Conservation (phyloP, 2,113 vertebrate species). For the Rissa tridactyla region DNA sequence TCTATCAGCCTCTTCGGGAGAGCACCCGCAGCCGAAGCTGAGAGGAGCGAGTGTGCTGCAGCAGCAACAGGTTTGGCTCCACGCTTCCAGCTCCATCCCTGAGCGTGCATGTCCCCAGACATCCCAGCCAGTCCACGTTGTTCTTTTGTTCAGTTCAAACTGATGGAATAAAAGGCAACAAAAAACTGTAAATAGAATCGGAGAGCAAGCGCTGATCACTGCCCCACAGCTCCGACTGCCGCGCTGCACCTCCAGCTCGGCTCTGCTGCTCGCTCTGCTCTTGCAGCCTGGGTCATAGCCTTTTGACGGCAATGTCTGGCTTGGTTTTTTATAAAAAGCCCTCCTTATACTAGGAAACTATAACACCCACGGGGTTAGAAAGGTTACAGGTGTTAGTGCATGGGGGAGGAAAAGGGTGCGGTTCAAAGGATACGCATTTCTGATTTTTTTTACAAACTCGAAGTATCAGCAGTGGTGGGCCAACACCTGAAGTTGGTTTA, state of each 20-base stretch:
- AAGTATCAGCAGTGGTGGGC: neutral
- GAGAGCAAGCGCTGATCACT: fast-evolving
- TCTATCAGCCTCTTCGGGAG: neutral
- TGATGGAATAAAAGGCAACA: fast-evolving
- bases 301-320: neutral
- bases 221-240: fast-evolving
- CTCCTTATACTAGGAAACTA: neutral
- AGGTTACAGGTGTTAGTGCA: neutral
- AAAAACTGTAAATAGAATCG: neutral
- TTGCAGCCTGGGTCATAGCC: neutral
- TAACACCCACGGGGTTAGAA: neutral
- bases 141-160: neutral
- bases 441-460: neutral
- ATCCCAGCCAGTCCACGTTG: fast-evolving
- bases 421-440: neutral
- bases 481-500: neutral
- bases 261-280: fast-evolving
- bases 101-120: neutral
- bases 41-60: fast-evolving
- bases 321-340: neutral
- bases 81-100: fast-evolving
- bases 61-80: neutral
- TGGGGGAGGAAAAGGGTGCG: neutral
- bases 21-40: fast-evolving
- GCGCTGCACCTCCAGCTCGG: fast-evolving